These are phyloP conservation scores for Salmo trutta DNA, from an alignment of 2,797 vertebrate genomes.

Conservation along the genomic window DNA sequence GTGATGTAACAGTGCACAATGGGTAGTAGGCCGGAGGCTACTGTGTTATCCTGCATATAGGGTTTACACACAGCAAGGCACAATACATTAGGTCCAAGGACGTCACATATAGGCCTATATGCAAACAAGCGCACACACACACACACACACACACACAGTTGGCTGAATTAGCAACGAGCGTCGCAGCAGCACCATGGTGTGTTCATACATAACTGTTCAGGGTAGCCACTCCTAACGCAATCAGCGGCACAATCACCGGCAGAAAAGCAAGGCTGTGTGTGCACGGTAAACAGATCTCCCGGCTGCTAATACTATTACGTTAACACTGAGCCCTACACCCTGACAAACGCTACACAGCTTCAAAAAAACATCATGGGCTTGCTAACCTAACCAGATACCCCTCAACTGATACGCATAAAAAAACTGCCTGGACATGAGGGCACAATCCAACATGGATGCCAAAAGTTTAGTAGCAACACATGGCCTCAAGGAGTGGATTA, in stretches of 20 bases:
- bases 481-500: neutral
- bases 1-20: neutral
- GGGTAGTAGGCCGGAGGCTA: neutral
- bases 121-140: neutral
- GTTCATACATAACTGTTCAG: conserved; percentile 14
- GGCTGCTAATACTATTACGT: conserved; percentile 1
- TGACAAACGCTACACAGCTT: neutral
- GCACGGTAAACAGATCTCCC: conserved; percentile 27
- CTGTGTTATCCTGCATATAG: neutral
- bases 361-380: neutral
- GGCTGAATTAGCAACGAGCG: conserved; percentile 11
- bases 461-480: neutral
- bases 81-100: neutral
- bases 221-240: conserved; percentile 34
- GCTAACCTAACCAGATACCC: neutral
- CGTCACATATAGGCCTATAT: neutral
- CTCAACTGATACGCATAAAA: neutral
- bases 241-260: conserved; percentile 22
- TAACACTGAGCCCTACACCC: neutral
- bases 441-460: neutral
- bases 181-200: conserved; percentile 6
- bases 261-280: conserved; percentile 42
- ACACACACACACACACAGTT: conserved; percentile 15
- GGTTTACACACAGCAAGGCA: neutral
- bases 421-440: neutral